Conservation (phyloP, 2,888 invertebrate genomes). For the Gymnocheta viridis region DNA sequence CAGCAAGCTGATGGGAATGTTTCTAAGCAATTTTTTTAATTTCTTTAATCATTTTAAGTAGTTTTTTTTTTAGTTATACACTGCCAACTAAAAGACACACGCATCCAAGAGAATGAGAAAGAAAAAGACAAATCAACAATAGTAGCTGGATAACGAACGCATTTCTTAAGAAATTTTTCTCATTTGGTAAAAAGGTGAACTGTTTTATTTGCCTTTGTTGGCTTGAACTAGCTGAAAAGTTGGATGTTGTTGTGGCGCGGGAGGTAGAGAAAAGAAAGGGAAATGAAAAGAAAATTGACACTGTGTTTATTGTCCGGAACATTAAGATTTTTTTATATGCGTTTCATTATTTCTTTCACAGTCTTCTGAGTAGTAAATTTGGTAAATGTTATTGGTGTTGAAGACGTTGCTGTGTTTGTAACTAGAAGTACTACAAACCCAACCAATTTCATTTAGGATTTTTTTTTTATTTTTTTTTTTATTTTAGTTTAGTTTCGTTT, state of each 20-base stretch:
- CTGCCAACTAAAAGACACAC: constrained; percentile 47
- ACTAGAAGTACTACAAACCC: constrained; percentile 8
- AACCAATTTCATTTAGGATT: constrained; percentile 47
- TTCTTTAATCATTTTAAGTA: constrained; percentile 73
- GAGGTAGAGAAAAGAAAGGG: background rate
- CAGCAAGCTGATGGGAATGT: constrained; percentile 54
- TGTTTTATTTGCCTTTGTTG: constrained; percentile 20
- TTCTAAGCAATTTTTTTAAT: constrained; percentile 71
- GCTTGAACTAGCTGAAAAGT: constrained; percentile 49
- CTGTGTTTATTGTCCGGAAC: constrained; percentile 70
- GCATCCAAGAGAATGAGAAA: constrained; percentile 5
- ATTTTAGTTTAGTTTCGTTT: constrained; percentile 25
- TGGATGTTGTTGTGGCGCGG: background rate
- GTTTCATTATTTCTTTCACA: constrained; percentile 31
- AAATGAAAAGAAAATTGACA: constrained; percentile 63
- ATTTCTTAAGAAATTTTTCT: constrained; percentile 45
- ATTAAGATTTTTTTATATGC: constrained; percentile 60
- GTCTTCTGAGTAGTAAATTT: constrained; percentile 9
- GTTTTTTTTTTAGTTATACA: constrained; percentile 53
- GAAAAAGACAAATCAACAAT: constrained; percentile 23
- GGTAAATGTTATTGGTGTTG: constrained; percentile 4
- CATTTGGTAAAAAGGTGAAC: constrained; percentile 46
- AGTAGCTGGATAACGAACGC: constrained; percentile 24
- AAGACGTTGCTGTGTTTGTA: background rate
- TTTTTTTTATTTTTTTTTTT: too few relatives aligned